Base-by-base conservation (phyloP, 1,140 invertebrate species). In the Bombus consobrinus region DNA sequence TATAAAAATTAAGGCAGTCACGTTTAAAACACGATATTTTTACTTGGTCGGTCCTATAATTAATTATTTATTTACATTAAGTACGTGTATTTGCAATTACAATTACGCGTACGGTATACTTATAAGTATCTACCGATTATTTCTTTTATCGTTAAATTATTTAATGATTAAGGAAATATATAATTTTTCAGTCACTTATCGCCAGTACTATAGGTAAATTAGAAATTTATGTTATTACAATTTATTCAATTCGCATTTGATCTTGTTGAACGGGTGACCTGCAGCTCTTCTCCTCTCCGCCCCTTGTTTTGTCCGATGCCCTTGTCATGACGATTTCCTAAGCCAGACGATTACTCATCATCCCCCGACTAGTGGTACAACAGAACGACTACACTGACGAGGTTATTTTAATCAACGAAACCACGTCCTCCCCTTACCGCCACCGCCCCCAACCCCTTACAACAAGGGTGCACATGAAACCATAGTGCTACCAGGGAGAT, bases 321-420 rank as follows among this genome's bases (percentile, higher is more conserved):
- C 82, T 47, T 84, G 83, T 84, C 83, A 85, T 80, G 83, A 72
- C 83, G 76, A 71, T 85, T 85, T 85, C 83, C 83, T 81, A 81
- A 85, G 78, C 78, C 79, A 81, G 84, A 85, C 84, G 78, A 73
- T 85, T 85, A 85, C 79, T 85, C 76, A 85, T 81, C 84, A 81
- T 85, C 84, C 84, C 84, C 71, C 57, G 71, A 81, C 78, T 81
- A 85, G 78, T 74, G 81, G 79, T 85, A 85, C 83, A 85, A 85
- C 83, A 85, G 84, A 86, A 81, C 85, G 81, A 86, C 85, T 86
- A 76, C 85, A 83, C 83, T 87, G 86, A 87, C 86, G 86, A 87
- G 86, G 86, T 87, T 87, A 87, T 87, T 87, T 87, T 87, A 87
- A 87, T 87, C 86, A 87, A 87, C 86, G 74, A 87, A 83, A 85